Evolutionary conservation across 2,888 invertebrate genomes (phyloP).

Genomic region (Chironomus tentans): DNA sequence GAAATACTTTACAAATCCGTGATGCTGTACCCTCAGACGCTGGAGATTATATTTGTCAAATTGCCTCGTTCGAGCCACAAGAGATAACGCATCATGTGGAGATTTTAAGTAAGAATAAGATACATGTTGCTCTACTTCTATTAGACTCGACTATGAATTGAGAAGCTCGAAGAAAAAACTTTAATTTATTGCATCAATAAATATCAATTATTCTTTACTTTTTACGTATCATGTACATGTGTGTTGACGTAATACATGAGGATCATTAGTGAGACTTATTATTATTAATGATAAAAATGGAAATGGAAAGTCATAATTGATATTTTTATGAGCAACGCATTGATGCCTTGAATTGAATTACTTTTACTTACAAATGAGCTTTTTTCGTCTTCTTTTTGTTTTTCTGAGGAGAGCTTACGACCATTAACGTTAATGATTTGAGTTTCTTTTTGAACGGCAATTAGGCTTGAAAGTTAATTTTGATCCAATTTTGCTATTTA

Average conservation of each 20-base stretch:
- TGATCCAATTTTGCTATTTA: too few species aligned
- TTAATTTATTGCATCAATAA: constrained; percentile 15
- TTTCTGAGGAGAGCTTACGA: too few species aligned
- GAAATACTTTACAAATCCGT: constrained; percentile 48
- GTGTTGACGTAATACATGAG: not conserved
- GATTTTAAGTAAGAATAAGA: constrained; percentile 45
- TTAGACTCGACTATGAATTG: not conserved
- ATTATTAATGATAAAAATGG: not conserved
- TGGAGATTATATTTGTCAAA: constrained; percentile 51
- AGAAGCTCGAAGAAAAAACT: not conserved
- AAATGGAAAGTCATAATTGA: not conserved
- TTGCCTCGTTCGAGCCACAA: constrained; percentile 47
- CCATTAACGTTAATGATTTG: too few species aligned
- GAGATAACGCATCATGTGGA: constrained; percentile 51
- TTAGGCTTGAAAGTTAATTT: too few species aligned
- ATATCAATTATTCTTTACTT: constrained; percentile 11
- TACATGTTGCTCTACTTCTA: not conserved
- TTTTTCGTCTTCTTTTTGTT: too few species aligned
- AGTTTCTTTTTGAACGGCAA: too few species aligned
- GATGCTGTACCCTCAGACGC: constrained; percentile 48
- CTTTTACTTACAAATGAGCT: too few species aligned
- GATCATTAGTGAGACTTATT: not conserved
- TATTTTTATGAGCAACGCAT: not conserved
- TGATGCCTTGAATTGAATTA: not conserved
- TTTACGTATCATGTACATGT: not conserved